Base-by-base conservation (phyloP, 2,888 invertebrate genomes). In the Automeris io region DNA sequence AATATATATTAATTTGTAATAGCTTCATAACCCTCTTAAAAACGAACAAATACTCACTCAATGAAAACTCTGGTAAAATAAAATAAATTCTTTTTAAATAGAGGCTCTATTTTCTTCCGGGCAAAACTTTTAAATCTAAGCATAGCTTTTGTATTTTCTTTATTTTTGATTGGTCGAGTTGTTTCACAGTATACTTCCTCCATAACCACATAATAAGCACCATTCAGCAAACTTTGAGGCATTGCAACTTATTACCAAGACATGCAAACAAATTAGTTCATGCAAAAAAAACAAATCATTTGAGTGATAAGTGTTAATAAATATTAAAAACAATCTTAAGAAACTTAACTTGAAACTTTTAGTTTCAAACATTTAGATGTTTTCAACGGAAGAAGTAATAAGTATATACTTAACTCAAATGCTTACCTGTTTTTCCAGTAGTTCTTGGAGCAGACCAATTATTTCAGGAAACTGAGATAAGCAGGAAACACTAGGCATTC, bases 101-200 rank as follows among this genome's bases (percentile, higher is more conserved):
- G 49, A 16, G 67, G 61, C 37, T 52, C 48, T 45, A 75, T 55
- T 45, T 54, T 70, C 55, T 61, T 70, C 56, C 73, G 83, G 43
- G 77, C 69, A 21, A 68, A 62, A 45, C 78, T 76, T 46, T 81
- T 79, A 57, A 85, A 77, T 51, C 72, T 88, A 74, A 90, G 86
- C 44, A 88, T 89, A 81, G 88, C 90, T 83, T 90, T 91, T 59
- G 90, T 78, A 49, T 74, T 78, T 48, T 75, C 77, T 61, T 85
- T 88, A n/a, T n/a, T n/a, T 55, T 81, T 80, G 54, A 83, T 85
- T 25, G 86, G 87, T 51, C 88, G 72, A 37, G 90, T 90, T 33
- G 91, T 91, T 61, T 88, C 86, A 62, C 88, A 88, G 87, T 91
- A 91, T 51, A 90, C 89, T 70, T 90, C 87, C 64, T 89, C 90